These are phyloP conservation scores for Anastrepha obliqua DNA, from an alignment of 1,140 invertebrate species.

Conservation along the genomic window DNA sequence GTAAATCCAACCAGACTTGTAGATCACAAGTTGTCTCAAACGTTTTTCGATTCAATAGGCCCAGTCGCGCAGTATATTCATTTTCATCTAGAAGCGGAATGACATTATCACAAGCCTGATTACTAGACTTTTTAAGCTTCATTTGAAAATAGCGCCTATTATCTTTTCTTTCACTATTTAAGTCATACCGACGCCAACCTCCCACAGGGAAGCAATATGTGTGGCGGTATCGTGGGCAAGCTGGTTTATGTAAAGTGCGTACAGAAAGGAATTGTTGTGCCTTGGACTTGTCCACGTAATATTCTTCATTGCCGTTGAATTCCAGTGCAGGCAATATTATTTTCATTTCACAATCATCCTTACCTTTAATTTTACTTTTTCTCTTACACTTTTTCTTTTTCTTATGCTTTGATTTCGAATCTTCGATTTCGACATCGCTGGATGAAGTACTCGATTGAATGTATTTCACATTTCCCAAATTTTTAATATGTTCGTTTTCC, in stretches of 20 bases:
- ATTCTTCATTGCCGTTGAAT: constrained; percentile 74
- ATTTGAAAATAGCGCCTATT: background rate
- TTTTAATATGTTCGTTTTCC: constrained; percentile 1
- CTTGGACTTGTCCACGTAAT: constrained; percentile 76
- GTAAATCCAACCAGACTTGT: constrained; percentile 77
- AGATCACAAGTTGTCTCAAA: constrained; percentile 49
- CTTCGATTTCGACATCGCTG: constrained; percentile 3
- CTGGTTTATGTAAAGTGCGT: constrained; percentile 74
- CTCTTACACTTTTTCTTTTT: constrained; percentile 22
- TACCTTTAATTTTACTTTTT: background rate
- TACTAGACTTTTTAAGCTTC: background rate
- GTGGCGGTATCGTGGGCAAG: constrained; percentile 72
- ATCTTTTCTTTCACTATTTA: constrained; percentile 3
- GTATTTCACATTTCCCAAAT: background rate
- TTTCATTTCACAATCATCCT: background rate
- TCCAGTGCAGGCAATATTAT: constrained; percentile 59
- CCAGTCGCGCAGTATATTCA: constrained; percentile 46
- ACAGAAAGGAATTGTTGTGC: constrained; percentile 74
- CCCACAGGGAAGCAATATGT: constrained; percentile 9
- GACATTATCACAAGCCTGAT: background rate
- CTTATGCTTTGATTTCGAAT: background rate
- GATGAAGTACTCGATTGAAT: background rate
- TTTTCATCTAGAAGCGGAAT: constrained; percentile 52
- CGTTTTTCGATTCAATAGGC: constrained; percentile 56
- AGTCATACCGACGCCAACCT: background rate